Percentiles rank a stretch among this genome's conserved stretches.
phyloP scores from a whole-genome alignment of 30 jellyfish, hydroid and myxozoan genomes.

The Nemopilema nomurai region DNA sequence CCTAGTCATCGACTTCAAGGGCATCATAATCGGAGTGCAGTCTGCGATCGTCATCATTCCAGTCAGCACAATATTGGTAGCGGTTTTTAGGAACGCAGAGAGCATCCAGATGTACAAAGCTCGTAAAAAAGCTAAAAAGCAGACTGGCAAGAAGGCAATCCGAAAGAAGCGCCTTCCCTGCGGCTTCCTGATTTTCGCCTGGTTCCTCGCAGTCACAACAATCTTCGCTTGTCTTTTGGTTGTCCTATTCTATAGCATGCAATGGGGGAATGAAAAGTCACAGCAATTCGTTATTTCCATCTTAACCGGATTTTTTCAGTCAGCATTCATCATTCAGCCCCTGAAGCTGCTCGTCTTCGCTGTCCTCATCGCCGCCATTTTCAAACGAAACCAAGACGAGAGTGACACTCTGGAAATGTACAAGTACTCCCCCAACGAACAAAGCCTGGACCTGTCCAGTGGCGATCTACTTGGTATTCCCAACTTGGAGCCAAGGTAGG shows the following conservation, averaged over 20 bases:
- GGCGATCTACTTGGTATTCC: conserved; percentile 9
- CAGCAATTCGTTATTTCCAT: conserved; percentile 67
- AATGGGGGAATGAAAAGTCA: conserved; percentile 85
- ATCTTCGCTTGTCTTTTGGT: conserved; percentile 43
- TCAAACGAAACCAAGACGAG: conserved; percentile 52
- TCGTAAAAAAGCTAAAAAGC: not conserved
- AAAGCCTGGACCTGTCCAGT: conserved; percentile 22
- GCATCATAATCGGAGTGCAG: conserved; percentile 70
- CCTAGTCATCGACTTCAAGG: conserved; percentile 54
- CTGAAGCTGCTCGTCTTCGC: conserved; percentile 63
- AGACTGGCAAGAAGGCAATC: conserved; percentile 5
- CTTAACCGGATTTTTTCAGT: conserved; percentile 69
- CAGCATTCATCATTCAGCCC: conserved; percentile 77
- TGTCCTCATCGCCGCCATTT: conserved; percentile 61
- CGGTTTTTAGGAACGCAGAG: conserved; percentile 59
- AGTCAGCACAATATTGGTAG: conserved; percentile 48
- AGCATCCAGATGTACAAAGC: conserved; percentile 28
- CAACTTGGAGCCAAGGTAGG: conserved; percentile 27
- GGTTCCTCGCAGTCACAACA: conserved; percentile 51
- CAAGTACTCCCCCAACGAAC: conserved; percentile 30
- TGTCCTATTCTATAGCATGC: conserved; percentile 81
- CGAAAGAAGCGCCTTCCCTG: conserved; percentile 40
- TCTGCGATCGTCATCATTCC: conserved; percentile 73
- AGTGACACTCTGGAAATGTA: conserved; percentile 52
- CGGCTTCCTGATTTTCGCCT: conserved; percentile 48